A percentile compares a stretch with the other conserved stretches of the same genome.
Conservation (phyloP, 2,797 vertebrate species). For the Pangasius macronema region DNA sequence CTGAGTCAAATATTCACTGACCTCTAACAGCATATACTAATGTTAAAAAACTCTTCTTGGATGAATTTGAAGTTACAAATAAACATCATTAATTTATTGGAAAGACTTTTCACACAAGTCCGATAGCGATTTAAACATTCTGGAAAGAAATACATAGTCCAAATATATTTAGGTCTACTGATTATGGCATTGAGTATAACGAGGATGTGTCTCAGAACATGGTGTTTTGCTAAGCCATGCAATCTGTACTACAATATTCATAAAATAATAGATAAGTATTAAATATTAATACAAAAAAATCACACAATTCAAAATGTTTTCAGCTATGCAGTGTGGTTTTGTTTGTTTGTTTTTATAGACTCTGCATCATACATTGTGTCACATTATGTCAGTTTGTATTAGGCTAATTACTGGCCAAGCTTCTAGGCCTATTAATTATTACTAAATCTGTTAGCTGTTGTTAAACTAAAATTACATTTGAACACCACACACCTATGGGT, state of each 20-base stretch:
- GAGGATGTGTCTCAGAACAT: background rate
- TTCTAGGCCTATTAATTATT: background rate
- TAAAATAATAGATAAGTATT: background rate
- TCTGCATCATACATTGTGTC: too few species aligned
- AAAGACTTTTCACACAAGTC: background rate
- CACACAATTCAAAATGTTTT: background rate
- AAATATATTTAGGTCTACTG: background rate
- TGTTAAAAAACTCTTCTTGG: background rate
- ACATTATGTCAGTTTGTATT: background rate
- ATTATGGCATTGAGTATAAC: background rate
- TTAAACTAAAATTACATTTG: background rate
- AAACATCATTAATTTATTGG: too few species aligned
- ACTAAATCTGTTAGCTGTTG: background rate
- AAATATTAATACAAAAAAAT: background rate
- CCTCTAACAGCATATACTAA: background rate
- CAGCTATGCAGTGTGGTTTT: background rate
- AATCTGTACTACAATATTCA: background rate
- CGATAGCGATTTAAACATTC: background rate
- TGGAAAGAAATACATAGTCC: background rate
- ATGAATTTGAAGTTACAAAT: background rate
- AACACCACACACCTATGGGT: background rate
- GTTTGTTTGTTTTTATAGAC: background rate
- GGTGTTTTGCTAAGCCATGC: background rate
- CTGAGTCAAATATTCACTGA: background rate
- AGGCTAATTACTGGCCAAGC: background rate